Percentiles rank a stretch among this genome's conserved stretches.
Conservation (phyloP, 2,113 vertebrate species). For the Rhegmatorhina hoffmannsi region DNA sequence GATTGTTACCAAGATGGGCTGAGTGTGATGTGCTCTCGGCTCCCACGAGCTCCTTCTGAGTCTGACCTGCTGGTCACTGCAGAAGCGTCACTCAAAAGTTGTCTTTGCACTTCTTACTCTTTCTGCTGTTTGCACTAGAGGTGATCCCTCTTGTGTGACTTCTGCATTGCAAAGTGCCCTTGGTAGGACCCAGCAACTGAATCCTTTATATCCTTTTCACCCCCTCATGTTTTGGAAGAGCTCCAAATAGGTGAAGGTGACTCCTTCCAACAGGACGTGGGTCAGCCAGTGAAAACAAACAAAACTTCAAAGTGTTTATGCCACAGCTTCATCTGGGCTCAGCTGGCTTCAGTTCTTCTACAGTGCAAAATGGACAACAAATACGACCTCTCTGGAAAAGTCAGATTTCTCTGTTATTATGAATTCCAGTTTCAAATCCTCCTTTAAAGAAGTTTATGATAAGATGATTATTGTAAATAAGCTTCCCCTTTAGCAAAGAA, state of each 20-base stretch:
- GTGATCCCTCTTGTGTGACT: not conserved
- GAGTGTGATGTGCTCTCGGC: not conserved
- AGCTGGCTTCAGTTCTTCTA: not conserved
- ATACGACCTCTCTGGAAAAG: slow-evolving; percentile 31
- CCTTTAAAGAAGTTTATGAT: slow-evolving; percentile 39
- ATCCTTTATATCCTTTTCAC: not conserved
- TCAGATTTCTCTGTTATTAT: slow-evolving; percentile 22
- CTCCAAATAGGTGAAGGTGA: slow-evolving; percentile 30
- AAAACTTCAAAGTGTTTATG: slow-evolving; percentile 23
- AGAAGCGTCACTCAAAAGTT: not conserved
- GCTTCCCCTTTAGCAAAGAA: slow-evolving; percentile 47
- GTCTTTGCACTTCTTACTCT: not conserved
- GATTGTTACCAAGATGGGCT: not conserved
- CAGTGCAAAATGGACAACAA: slow-evolving; percentile 1
- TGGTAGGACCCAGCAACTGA: not conserved
- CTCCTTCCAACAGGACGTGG: not conserved
- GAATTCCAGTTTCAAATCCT: slow-evolving; percentile 51
- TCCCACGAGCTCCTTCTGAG: not conserved
- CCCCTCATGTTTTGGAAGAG: not conserved
- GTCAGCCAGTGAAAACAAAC: slow-evolving; percentile 11
- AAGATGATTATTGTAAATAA: slow-evolving; percentile 55
- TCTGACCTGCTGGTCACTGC: not conserved
- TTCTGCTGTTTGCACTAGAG: not conserved
- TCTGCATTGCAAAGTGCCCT: not conserved
- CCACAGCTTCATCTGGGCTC: not conserved